Conservation (phyloP, 2,113 vertebrate genomes). For the Phainopepla nitens region DNA sequence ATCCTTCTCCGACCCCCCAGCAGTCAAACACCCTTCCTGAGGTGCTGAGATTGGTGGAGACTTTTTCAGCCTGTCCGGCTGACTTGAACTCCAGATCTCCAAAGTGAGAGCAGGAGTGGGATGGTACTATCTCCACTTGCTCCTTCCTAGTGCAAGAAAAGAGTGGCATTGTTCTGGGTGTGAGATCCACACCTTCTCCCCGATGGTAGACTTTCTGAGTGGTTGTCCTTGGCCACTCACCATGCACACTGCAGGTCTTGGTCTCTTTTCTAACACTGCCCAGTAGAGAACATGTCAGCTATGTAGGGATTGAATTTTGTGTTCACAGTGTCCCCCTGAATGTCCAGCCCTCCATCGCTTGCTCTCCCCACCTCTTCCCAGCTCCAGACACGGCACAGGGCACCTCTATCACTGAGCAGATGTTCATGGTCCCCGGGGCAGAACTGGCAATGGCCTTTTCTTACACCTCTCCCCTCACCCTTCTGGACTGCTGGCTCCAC, state of each 20-base stretch:
- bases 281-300: fast-evolving
- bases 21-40: neutral
- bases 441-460: neutral
- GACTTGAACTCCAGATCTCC: neutral
- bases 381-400: neutral
- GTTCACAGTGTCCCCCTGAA: neutral
- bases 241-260: fast-evolving
- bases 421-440: fast-evolving
- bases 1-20: fast-evolving
- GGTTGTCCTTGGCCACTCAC: neutral
- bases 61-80: fast-evolving
- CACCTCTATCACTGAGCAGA: neutral
- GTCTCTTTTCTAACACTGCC: neutral
- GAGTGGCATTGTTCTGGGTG: fast-evolving
- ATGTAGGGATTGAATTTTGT: neutral
- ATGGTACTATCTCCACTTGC: neutral
- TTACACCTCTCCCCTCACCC: neutral
- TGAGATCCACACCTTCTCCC: fast-evolving
- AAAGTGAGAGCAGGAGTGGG: neutral
- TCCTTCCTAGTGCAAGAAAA: neutral
- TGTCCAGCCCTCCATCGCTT: neutral
- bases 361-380: neutral
- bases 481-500: neutral
- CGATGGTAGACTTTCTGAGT: fast-evolving
- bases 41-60: neutral